Percentiles rank a stretch among this genome's conserved stretches.
Conservation (phyloP, 2,113 vertebrate genomes). For the Dicentrarchus labrax region DNA sequence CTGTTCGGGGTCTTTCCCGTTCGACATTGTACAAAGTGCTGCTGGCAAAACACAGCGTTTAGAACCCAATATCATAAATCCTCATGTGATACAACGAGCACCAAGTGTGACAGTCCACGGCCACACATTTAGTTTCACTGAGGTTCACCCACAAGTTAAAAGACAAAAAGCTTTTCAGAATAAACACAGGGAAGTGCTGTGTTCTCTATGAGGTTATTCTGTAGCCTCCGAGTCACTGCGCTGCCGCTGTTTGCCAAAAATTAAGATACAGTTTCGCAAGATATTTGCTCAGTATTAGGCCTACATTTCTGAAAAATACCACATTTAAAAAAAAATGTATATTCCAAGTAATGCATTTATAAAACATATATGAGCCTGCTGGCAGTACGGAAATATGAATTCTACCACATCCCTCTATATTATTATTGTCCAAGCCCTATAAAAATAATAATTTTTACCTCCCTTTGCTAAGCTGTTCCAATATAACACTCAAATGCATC, state of each 20-base stretch:
- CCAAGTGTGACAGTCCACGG: background rate
- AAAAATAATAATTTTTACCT: too few species aligned
- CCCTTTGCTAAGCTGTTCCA: too few species aligned
- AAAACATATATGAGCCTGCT: background rate
- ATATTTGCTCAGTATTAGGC: background rate
- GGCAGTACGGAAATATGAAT: background rate
- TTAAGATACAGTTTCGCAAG: background rate
- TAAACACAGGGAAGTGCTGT: slow-evolving; percentile 11
- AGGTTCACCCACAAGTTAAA: background rate
- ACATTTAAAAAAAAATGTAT: background rate
- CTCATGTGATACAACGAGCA: background rate
- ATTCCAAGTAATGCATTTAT: background rate
- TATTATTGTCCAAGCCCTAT: too few species aligned
- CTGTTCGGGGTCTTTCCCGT: background rate
- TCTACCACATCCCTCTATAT: too few species aligned
- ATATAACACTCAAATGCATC: too few species aligned
- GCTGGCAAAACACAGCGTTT: background rate
- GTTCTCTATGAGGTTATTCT: background rate
- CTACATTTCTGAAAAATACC: background rate
- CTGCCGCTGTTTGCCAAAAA: background rate
- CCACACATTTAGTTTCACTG: background rate
- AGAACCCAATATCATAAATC: slow-evolving; percentile 2
- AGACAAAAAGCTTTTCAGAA: slow-evolving; percentile 8
- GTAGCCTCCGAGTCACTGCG: background rate
- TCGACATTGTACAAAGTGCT: background rate